Conservation (phyloP, 2,888 invertebrate species). For the Lasioglossum oenotherae region DNA sequence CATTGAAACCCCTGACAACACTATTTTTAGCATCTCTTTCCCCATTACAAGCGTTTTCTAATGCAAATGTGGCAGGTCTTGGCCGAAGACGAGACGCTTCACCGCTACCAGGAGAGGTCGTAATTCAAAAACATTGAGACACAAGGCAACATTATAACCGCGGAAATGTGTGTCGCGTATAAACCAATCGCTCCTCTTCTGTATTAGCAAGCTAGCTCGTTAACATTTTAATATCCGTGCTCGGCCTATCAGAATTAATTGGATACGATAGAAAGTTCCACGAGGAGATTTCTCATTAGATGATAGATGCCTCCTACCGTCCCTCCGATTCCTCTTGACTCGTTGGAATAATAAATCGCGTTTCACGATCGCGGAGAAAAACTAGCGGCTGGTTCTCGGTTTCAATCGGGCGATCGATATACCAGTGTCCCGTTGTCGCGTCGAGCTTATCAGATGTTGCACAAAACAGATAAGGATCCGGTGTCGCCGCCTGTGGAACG, state of each 20-base stretch:
- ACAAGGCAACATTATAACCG: background rate
- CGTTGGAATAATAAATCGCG: slow-evolving; percentile 17
- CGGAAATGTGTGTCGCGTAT: background rate
- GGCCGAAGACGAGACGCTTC: no score
- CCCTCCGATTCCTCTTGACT: background rate
- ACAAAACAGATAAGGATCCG: slow-evolving; percentile 37
- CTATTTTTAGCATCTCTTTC: background rate
- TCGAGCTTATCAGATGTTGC: slow-evolving; percentile 48
- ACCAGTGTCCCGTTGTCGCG: slow-evolving; percentile 10
- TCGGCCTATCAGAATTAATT: slow-evolving; percentile 5
- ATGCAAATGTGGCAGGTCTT: background rate
- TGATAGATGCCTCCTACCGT: background rate
- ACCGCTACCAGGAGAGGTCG: background rate
- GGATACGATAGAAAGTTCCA: background rate
- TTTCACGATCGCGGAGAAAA: slow-evolving; percentile 7
- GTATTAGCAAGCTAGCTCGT: background rate
- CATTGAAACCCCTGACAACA: background rate
- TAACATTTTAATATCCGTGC: background rate
- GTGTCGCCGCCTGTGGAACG: slow-evolving; percentile 13
- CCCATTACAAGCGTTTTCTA: background rate
- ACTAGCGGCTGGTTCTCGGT: slow-evolving; percentile 15
- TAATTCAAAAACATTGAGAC: background rate
- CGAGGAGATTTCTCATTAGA: slow-evolving; percentile 26
- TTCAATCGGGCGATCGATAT: slow-evolving; percentile 40
- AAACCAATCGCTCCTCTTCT: background rate